Evolutionary conservation across 2,113 vertebrate species (phyloP).

Genomic region (Psettodes erumei): DNA sequence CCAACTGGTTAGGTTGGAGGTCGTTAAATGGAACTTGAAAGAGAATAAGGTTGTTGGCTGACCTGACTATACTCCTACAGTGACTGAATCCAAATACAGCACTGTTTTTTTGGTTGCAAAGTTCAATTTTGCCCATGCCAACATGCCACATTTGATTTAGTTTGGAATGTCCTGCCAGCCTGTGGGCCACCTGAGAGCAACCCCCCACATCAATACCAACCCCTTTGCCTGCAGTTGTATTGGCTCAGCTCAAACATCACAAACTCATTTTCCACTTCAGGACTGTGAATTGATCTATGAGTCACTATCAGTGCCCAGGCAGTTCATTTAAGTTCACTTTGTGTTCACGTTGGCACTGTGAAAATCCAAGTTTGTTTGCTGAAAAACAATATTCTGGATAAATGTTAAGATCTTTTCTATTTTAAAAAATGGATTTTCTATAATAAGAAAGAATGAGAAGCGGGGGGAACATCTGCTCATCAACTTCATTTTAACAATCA

Average conservation of each 20-base stretch:
- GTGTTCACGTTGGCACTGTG: conserved; percentile 15
- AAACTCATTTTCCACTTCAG: neutral
- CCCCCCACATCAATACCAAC: conserved; percentile 21
- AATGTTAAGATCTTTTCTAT: conserved; percentile 8
- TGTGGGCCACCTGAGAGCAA: conserved; percentile 50
- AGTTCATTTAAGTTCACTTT: conserved; percentile 29
- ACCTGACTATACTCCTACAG: neutral
- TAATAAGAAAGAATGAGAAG: conserved; percentile 34
- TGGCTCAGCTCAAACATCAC: conserved; percentile 36
- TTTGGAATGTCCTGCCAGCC: conserved; percentile 28
- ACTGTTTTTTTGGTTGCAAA: conserved; percentile 22
- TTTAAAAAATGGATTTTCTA: conserved; percentile 26
- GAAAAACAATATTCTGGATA: conserved; percentile 46
- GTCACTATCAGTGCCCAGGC: conserved; percentile 28
- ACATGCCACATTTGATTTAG: conserved; percentile 34
- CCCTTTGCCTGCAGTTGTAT: conserved; percentile 5
- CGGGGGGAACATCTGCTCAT: conserved; percentile 65
- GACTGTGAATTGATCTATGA: conserved; percentile 31
- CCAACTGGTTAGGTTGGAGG: neutral
- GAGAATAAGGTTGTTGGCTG: conserved; percentile 12
- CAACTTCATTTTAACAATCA: conserved; percentile 60
- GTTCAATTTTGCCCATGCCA: neutral
- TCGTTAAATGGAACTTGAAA: conserved; percentile 1
- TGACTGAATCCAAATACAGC: conserved; percentile 32
- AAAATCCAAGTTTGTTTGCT: conserved; percentile 40